A percentile compares a stretch with the other conserved stretches of the same genome.
These are phyloP conservation scores for Crotophaga sulcirostris DNA, from an alignment of 2,113 vertebrate genomes.

Conservation along the genomic window DNA sequence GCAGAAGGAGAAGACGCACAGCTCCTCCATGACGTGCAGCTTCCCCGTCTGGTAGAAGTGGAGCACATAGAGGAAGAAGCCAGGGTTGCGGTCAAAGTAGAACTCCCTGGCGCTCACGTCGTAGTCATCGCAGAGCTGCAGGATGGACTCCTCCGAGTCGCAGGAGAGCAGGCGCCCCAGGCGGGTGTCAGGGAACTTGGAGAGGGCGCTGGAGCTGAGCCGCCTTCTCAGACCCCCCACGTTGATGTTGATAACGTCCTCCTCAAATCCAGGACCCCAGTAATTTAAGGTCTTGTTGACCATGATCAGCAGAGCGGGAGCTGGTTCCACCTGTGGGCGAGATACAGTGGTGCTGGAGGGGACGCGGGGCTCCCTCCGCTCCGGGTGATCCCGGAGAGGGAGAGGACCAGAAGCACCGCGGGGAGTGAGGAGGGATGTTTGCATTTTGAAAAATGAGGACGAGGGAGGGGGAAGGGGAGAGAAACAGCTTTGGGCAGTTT, in stretches of 20 bases:
- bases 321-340: slow-evolving; percentile 4
- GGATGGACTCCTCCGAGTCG: slow-evolving; percentile 90
- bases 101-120: slow-evolving; percentile 90
- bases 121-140: slow-evolving; percentile 97
- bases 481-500: neutral
- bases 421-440: neutral
- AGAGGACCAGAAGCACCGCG: neutral
- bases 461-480: neutral
- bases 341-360: neutral
- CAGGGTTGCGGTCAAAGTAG: slow-evolving; percentile 94
- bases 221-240: slow-evolving; percentile 90
- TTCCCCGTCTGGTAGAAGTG: slow-evolving; percentile 97
- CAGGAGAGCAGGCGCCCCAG: slow-evolving; percentile 92
- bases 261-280: slow-evolving; percentile 79
- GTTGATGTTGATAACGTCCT: slow-evolving; percentile 89
- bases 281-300: slow-evolving; percentile 81
- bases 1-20: slow-evolving; percentile 97
- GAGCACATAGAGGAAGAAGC: slow-evolving; percentile 91
- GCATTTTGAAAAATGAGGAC: neutral
- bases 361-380: fast-evolving
- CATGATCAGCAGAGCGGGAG: slow-evolving; percentile 75
- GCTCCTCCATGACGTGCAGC: slow-evolving; percentile 95
- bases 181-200: slow-evolving; percentile 91
- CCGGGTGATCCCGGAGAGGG: fast-evolving
- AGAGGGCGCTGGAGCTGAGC: slow-evolving; percentile 86